These are phyloP conservation scores for Bothrops jararaca DNA, from an alignment of 2,113 vertebrate genomes.

Conservation along the genomic window DNA sequence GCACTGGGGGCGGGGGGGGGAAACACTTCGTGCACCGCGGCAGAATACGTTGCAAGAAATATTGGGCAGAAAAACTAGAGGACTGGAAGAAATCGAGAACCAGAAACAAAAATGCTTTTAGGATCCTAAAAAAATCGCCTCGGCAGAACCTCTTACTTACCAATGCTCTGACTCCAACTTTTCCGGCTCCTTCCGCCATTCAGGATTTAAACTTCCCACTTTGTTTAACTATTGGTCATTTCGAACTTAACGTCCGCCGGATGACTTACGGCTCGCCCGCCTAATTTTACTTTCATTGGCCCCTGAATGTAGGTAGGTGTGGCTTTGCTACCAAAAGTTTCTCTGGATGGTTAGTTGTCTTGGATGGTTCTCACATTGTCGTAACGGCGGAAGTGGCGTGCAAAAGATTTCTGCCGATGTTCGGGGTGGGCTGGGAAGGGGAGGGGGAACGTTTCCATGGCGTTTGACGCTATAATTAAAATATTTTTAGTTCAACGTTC, in stretches of 20 bases:
- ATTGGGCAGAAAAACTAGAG: not conserved
- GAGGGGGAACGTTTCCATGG: not conserved
- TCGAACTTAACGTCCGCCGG: not conserved
- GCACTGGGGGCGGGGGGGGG: not conserved
- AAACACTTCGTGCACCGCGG: not conserved
- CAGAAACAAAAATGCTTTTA: not conserved
- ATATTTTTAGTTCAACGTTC: not conserved
- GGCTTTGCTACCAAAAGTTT: not conserved
- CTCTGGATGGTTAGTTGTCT: not conserved
- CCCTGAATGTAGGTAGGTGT: not conserved
- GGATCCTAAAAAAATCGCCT: too few relatives aligned
- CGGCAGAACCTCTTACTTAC: not conserved
- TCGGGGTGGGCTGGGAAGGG: too few relatives aligned
- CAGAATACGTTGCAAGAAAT: not conserved
- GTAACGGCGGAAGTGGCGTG: not conserved
- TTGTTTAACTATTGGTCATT: not conserved
- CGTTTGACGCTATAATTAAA: not conserved
- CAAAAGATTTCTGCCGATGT: not conserved
- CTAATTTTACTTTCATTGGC: not conserved
- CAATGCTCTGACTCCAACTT: not conserved
- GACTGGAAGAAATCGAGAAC: not conserved
- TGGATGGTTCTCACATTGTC: not conserved
- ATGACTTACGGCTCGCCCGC: not conserved
- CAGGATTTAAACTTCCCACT: constrained; percentile 25
- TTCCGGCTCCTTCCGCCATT: not conserved